Percentiles rank a stretch among this genome's conserved stretches.
phyloP scores from a whole-genome alignment of 2,888 invertebrate species.

The Acanthosepion esculentum region DNA sequence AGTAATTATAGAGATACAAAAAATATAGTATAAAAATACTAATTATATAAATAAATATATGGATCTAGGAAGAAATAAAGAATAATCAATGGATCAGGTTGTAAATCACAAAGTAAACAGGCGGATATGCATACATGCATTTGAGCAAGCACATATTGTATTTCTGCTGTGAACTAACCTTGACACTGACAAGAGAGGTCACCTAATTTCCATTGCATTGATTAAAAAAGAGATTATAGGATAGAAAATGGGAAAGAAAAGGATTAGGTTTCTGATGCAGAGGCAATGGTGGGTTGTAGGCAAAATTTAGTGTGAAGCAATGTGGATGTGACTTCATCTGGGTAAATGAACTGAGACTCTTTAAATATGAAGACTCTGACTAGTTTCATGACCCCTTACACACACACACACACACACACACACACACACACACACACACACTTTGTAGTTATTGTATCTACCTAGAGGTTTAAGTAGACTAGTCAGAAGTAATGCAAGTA shows the following conservation, averaged over 20 bases:
- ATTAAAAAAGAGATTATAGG: neutral
- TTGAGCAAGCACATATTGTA: neutral
- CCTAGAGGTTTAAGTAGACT: neutral
- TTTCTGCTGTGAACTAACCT: constrained; percentile 15
- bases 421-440: neutral
- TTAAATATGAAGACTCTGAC: neutral
- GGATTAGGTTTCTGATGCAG: neutral
- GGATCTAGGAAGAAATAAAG: neutral
- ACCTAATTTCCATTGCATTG: constrained; percentile 6
- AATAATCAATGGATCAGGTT: neutral
- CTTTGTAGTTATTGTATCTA: neutral
- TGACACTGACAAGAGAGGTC: constrained; percentile 10
- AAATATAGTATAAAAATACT: neutral
- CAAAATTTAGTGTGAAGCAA: neutral
- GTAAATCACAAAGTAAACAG: neutral
- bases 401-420: neutral
- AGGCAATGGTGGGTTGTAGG: neutral
- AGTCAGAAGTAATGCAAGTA: no score
- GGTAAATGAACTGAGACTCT: neutral
- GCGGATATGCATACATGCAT: neutral
- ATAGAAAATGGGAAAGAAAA: neutral
- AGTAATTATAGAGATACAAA: neutral
- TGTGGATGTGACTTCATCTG: neutral
- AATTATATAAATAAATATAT: neutral
- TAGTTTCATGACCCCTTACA: neutral